These are phyloP conservation scores for Oscheius sp. DNA, from an alignment of 2,888 invertebrate species.

Conservation along the genomic window DNA sequence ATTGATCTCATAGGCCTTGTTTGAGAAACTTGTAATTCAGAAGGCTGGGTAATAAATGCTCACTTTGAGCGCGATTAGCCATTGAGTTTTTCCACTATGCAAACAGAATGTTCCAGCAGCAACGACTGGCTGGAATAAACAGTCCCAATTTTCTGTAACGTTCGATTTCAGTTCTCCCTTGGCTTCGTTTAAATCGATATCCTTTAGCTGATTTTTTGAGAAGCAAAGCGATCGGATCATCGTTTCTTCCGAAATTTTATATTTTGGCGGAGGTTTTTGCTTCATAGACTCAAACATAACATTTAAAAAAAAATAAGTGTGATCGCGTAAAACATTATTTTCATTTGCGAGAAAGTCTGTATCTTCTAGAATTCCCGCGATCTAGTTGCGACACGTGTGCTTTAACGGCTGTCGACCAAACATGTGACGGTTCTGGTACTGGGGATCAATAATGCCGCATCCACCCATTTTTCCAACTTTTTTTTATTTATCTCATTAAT, in stretches of 20 bases:
- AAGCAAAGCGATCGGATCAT: too few relatives aligned
- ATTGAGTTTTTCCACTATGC: neutral
- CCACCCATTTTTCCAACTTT: neutral
- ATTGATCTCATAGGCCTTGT: neutral
- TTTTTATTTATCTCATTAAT: slow-evolving; percentile 7
- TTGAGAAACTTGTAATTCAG: neutral
- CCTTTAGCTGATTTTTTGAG: too few relatives aligned
- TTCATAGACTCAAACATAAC: too few relatives aligned
- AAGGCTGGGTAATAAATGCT: neutral
- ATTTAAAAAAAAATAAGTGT: too few relatives aligned
- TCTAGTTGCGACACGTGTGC: slow-evolving; percentile 25
- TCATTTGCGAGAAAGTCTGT: too few relatives aligned
- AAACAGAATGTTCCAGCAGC: slow-evolving; percentile 27
- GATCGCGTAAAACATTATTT: too few relatives aligned
- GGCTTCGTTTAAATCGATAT: too few relatives aligned
- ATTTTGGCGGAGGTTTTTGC: too few relatives aligned
- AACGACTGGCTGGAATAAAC: slow-evolving; percentile 20
- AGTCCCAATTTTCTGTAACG: too few relatives aligned
- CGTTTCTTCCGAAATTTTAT: too few relatives aligned
- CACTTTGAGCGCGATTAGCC: neutral
- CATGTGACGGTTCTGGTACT: slow-evolving; percentile 28
- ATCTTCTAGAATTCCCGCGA: neutral
- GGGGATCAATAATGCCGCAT: slow-evolving; percentile 15
- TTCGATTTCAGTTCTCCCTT: neutral
- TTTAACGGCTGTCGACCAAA: slow-evolving; percentile 6